Percentiles rank a stretch among this genome's conserved stretches.
Evolutionary conservation across 2,888 invertebrate species (phyloP).

Genomic region (Smittia aterrima): DNA sequence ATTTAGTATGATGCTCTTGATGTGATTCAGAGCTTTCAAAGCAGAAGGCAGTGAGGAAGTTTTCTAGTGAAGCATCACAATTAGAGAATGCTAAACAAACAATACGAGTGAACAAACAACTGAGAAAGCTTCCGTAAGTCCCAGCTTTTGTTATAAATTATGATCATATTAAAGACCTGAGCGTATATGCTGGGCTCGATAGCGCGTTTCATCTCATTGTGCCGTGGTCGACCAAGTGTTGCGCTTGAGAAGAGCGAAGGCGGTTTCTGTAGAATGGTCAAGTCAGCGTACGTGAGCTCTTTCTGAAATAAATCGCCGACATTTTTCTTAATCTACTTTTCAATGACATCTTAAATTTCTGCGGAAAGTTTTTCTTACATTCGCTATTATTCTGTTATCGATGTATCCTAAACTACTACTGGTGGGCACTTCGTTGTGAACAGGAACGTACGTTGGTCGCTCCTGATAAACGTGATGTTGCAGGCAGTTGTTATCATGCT

Average conservation of each 20-base stretch:
- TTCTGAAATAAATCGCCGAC: constrained; percentile 23
- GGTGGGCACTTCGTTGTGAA: constrained; percentile 41
- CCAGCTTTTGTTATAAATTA: background rate
- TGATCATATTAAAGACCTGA: constrained; percentile 47
- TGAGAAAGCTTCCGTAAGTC: background rate
- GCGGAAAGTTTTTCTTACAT: constrained; percentile 24
- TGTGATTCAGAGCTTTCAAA: too few species aligned
- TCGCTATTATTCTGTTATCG: constrained; percentile 36
- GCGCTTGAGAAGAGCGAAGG: constrained; percentile 50
- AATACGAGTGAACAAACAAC: background rate
- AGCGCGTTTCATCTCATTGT: constrained; percentile 51
- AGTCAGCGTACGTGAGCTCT: constrained; percentile 41
- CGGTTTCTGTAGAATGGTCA: constrained; percentile 36
- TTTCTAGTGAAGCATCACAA: too few species aligned
- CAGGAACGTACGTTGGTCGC: constrained; percentile 13
- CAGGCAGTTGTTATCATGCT: constrained; percentile 39
- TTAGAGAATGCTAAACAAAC: too few species aligned
- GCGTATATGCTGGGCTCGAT: constrained; percentile 54
- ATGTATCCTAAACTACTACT: constrained; percentile 42
- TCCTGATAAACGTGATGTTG: constrained; percentile 42
- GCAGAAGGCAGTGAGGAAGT: background rate
- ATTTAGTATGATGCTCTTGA: too few species aligned
- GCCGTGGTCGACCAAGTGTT: constrained; percentile 53
- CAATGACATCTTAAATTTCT: background rate
- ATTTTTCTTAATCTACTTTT: background rate